Percentiles rank a stretch among this genome's conserved stretches.
phyloP scores from a whole-genome alignment of 2,888 invertebrate species.

The Poecilobothrus nobilitatus region DNA sequence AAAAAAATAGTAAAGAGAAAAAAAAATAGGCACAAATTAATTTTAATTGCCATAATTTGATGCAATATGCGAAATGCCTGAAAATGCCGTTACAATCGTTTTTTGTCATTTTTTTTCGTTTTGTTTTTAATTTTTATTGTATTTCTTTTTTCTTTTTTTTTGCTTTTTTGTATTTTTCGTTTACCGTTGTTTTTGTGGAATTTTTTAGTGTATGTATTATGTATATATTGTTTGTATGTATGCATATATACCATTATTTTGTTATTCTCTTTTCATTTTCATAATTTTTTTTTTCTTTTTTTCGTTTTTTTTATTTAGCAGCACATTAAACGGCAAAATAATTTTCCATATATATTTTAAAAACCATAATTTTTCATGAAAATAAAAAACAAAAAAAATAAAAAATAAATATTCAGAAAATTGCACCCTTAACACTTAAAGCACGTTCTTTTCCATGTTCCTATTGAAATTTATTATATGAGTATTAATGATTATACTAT shows the following conservation, averaged over 20 bases:
- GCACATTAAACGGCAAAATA: not conserved
- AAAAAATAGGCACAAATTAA: not conserved
- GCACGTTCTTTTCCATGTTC: not conserved
- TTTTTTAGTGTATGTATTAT: too few relatives aligned
- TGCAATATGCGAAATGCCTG: conserved; percentile 3
- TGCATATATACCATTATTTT: not conserved
- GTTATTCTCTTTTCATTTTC: not conserved
- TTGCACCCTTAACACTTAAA: conserved; percentile 6
- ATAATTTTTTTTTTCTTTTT: not conserved
- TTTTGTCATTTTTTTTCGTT: not conserved
- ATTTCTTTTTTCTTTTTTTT: too few relatives aligned
- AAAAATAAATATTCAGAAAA: not conserved
- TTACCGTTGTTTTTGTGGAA: too few relatives aligned
- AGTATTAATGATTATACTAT: too few relatives aligned
- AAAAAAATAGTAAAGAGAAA: not conserved
- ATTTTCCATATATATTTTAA: not conserved
- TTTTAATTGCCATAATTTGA: conserved; percentile 6
- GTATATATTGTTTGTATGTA: too few relatives aligned
- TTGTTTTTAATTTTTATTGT: not conserved
- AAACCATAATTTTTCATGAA: not conserved
- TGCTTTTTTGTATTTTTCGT: too few relatives aligned
- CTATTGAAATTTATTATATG: too few relatives aligned
- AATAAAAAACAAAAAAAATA: not conserved
- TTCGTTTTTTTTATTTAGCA: not conserved
- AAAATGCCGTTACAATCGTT: conserved; percentile 6